Base-by-base conservation (phyloP, 1,140 invertebrate genomes). In the Macrobrachium rosenbergii region DNA sequence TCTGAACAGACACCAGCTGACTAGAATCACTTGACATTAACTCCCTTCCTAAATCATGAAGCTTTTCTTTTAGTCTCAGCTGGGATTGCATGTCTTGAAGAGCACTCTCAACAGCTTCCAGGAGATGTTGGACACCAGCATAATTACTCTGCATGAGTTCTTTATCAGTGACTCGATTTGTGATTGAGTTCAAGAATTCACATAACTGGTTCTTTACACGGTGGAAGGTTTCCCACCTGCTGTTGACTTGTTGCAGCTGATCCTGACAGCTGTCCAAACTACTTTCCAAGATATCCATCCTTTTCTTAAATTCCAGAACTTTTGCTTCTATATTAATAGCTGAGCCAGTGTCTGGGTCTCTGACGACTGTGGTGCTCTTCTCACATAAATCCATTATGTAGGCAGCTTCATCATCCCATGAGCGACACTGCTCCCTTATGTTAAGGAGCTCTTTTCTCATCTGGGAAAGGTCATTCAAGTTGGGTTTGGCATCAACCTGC, bases 1-100 rank as follows among this genome's bases (percentile, higher is more conserved):
- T 90, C 87, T 90, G 89, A 37, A 90, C 83, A 72, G 89, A 85
- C 19, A 88, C 87, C 10, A 90, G 67, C 63, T 90, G 89, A 43
- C 87, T 77, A 21, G 89, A 85, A 76, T 90, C 89, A 77, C 80
- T 88, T 17, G 83, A 88, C 89, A 90, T 90, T 28, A 90, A 69
- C 19, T 78, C 75, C 37, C 83, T 83, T 60, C 89, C 89, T 6
- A 85, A 73, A 37, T 88, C 83, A 73, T 88, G 89, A 37, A 90
- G 59, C 59, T 87, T 90, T 21, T 90, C 89, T 58, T 88, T 90
- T 16, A 73, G 23, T 75, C 69, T 87, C 12, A 81, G 72, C 37
- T 90, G 67, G 52, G 72, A 81, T 21, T 88, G 86, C 60, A 90
- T 88, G 45, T 90, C 89, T 75, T 88, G 45, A 45, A 90, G 86